Conservation (phyloP, 2,888 invertebrate genomes). For the Drosophila algonquin region DNA sequence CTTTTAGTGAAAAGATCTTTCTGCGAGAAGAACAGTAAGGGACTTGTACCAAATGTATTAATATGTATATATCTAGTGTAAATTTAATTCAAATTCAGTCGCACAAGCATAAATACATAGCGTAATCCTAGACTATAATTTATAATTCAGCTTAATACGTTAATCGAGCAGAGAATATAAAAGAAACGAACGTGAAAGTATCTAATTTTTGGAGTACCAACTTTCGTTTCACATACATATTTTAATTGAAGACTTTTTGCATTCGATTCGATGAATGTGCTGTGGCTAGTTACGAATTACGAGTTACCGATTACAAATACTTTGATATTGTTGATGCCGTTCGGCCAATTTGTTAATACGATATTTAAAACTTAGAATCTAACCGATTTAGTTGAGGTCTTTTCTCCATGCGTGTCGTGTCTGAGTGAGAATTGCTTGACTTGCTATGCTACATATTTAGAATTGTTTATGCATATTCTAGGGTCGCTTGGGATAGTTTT, state of each 20-base stretch:
- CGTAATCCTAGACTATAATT: constrained; percentile 76
- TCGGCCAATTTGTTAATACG: constrained; percentile 28
- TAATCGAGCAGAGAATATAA: constrained; percentile 60
- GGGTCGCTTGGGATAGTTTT: constrained; percentile 50
- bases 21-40: too few species aligned
- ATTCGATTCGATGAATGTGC: constrained; percentile 41
- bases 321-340: constrained; percentile 50
- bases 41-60: background rate
- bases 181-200: constrained; percentile 38
- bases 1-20: constrained; percentile 3
- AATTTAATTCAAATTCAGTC: constrained; percentile 79
- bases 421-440: constrained; percentile 26
- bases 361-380: constrained; percentile 49
- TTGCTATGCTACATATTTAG: constrained; percentile 36
- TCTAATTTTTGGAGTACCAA: constrained; percentile 22
- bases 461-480: constrained; percentile 33
- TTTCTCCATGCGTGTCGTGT: constrained; percentile 24
- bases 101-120: constrained; percentile 78
- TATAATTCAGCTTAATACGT: constrained; percentile 69
- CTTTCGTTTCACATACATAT: constrained; percentile 33
- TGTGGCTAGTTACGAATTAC: constrained; percentile 24
- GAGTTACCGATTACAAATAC: constrained; percentile 55
- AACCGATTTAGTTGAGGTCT: constrained; percentile 31
- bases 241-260: constrained; percentile 21
- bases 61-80: constrained; percentile 50